phyloP scores from a whole-genome alignment of 2,888 invertebrate genomes.

The Germaria angustata region DNA sequence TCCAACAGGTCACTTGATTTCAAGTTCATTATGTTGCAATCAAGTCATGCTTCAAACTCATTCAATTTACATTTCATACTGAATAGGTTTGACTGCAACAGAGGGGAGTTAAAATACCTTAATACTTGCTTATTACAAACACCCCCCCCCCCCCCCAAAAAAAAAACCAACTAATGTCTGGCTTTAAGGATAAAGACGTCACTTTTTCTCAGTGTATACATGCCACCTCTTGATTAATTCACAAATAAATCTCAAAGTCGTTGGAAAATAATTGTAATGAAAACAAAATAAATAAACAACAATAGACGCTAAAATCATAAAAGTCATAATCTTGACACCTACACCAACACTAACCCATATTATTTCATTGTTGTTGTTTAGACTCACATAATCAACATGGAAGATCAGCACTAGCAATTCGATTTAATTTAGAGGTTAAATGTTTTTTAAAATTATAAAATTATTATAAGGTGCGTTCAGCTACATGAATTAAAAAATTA shows the following conservation, averaged over 20 bases:
- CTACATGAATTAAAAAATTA: no score
- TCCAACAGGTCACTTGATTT: no score
- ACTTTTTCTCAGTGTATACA: not conserved
- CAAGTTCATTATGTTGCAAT: no score
- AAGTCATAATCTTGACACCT: not conserved
- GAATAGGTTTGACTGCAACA: no score
- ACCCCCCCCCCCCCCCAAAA: no score
- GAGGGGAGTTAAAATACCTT: no score
- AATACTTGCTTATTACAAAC: no score
- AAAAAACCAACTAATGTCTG: no score
- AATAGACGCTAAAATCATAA: constrained; percentile 7
- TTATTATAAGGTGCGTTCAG: constrained; percentile 7
- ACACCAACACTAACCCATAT: not conserved
- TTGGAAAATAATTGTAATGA: not conserved
- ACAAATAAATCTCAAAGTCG: constrained; percentile 18
- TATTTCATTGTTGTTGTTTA: not conserved
- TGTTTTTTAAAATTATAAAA: not conserved
- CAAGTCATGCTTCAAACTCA: no score
- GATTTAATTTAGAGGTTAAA: not conserved
- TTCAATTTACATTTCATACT: no score
- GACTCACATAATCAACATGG: not conserved
- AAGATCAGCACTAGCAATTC: not conserved
- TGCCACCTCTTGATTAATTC: constrained; percentile 29
- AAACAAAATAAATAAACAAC: constrained; percentile 21
- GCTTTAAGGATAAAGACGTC: not conserved